Evolutionary conservation across 2,797 vertebrate genomes (phyloP), one percentile per base, ranked within the genome.

Genomic region (Anableps anableps): DNA sequence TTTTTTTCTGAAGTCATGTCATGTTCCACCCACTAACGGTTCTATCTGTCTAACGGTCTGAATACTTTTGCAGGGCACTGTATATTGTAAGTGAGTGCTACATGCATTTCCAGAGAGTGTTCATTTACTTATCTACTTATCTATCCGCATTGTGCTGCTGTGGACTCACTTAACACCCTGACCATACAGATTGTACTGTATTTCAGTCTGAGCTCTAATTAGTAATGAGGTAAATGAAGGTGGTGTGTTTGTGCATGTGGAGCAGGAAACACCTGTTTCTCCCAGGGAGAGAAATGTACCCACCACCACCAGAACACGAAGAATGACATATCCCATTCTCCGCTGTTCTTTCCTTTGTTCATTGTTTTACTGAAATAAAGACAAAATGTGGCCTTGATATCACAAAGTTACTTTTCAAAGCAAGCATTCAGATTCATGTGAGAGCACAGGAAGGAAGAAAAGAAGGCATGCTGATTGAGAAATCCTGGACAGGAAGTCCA

Each of bases 241-340:
- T 55, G 81, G 76, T 60, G 80, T 62, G 77, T 85, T 86, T 85
- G 76, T 76, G 79, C 79, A 47, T 66, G 76, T 29, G 23, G 75
- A 84, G 80, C 80, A 73, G 93, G 94, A 95, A 95, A 91, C 93
- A 94, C 92, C 93, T 95, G 93, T 88, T 91, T 80, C 68, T 81
- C 72, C 10, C 76, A 55, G 80, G 81, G 43, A 74, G 62, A 48
- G 68, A 80, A 74, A 82, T 53, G 51, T 80, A 83, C 83, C 86
- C 89, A 82, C 76, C 55, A 77, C 29, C 29, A 16, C 58, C 29
- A 13, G 2, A 60, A 60, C 26, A 64, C 19, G 88, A 91, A 81
- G 91, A 94, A 83, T 81, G 90, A 92, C 84, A 88, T 88, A 88
- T 94, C 93, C 89, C 80, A 51, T 86, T 91, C 90, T 88, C 89